Evolutionary conservation across 2,797 vertebrate genomes (phyloP), one percentile per base, ranked within the genome.

Genomic region (Neomorphus geoffroyi): DNA sequence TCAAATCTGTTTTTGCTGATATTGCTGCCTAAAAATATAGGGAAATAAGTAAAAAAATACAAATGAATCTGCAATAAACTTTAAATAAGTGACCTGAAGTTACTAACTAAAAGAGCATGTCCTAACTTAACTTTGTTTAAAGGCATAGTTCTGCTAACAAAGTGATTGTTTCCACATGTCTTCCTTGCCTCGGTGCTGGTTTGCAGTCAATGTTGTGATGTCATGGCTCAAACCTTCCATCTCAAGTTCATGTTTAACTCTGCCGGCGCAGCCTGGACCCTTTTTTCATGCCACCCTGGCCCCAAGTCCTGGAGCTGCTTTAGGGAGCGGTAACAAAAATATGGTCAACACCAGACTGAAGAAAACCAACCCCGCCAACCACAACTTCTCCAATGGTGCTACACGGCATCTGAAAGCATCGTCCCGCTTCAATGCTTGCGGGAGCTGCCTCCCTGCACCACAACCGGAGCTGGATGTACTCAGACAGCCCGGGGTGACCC

Each of bases 91-190:
- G 94, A 94, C 89, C 91, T 75, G 89, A 90, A 97, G 94, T 96
- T 86, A 57, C 86, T 93, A 94, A 96, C 92, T 86, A 87, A 93
- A 96, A 93, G 92, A 96, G 85, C 79, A 12, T 74, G 81, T 92
- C 89, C 66, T 77, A 86, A 41, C 61, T 73, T 82, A 75, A 61
- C 43, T 69, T 82, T 74, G 75, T 83, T 70, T 17, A 70, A 91
- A 92, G 95, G 94, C 86, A 33, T 81, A 33, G 72, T 92, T 93
- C 64, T 87, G 80, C 66, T 77, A 75, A 80, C 53, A 14, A 75
- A 87, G 69, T 85, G 92, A 96, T 97, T 94, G 93, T 84, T 96
- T 88, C 96, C 96, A 97, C 78, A 82, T 94, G 92, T 80, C 87
- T 56, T 87, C 56, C 81, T 77, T 45, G 81, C 39, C 77, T 88